Conservation (phyloP, 1,140 invertebrate genomes). For the Scaptomyza hsui region DNA sequence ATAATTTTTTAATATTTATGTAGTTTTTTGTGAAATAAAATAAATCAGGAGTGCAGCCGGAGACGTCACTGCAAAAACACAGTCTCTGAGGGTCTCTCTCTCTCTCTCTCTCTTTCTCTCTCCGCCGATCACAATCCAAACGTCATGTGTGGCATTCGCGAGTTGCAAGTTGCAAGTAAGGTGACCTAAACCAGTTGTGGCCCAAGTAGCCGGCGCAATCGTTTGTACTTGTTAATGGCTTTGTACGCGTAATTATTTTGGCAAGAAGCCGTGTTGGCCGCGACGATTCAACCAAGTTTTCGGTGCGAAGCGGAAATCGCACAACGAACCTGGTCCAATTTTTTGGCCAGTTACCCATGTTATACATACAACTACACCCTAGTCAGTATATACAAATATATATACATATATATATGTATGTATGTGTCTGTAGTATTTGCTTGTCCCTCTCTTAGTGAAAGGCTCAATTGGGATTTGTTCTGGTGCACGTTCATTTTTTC, state of each 20-base stretch:
- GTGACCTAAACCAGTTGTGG: slow-evolving; percentile 61
- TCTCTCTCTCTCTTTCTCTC: too few relatives aligned
- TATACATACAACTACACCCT: slow-evolving; percentile 1
- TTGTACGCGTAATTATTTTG: slow-evolving; percentile 83
- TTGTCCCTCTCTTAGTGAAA: slow-evolving; percentile 53
- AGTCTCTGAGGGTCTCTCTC: neutral
- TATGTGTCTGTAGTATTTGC: slow-evolving; percentile 28
- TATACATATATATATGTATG: slow-evolving; percentile 16
- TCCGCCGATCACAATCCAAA: slow-evolving; percentile 51
- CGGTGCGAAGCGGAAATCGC: slow-evolving; percentile 63
- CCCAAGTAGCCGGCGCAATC: slow-evolving; percentile 66
- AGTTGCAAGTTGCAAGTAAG: slow-evolving; percentile 41
- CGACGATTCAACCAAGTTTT: neutral
- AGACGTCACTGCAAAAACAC: slow-evolving; percentile 63
- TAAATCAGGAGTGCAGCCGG: slow-evolving; percentile 70
- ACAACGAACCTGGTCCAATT: slow-evolving; percentile 44
- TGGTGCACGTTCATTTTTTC: slow-evolving; percentile 37
- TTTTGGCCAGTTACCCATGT: slow-evolving; percentile 13
- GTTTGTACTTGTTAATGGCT: slow-evolving; percentile 82
- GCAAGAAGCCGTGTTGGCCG: slow-evolving; percentile 65
- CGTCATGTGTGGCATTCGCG: slow-evolving; percentile 77
- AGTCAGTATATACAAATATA: slow-evolving; percentile 6
- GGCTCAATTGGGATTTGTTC: slow-evolving; percentile 80
- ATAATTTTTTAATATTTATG: slow-evolving; percentile 81
- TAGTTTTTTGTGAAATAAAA: slow-evolving; percentile 78